phyloP scores from a whole-genome alignment of 1,140 invertebrate species.

The Nymphalis io region DNA sequence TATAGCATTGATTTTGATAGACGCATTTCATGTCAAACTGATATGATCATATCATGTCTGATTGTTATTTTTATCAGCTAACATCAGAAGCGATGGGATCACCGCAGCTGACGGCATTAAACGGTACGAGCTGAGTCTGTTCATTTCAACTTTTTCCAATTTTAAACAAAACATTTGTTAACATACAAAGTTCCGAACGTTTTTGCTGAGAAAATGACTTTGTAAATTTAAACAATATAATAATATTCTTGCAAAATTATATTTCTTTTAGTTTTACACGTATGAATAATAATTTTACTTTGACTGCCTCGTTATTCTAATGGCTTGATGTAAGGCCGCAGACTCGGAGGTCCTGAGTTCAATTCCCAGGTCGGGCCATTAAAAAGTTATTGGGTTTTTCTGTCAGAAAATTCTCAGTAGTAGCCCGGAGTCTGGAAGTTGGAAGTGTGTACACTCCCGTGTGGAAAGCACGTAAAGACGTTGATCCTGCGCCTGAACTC shows the following conservation, averaged over 20 bases:
- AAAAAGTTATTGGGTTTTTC: too few species aligned
- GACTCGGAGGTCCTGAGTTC: too few species aligned
- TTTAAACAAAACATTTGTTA: slow-evolving; percentile 56
- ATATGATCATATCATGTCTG: slow-evolving; percentile 21
- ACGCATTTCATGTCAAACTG: slow-evolving; percentile 21
- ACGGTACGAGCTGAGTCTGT: slow-evolving; percentile 67
- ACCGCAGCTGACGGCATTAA: slow-evolving; percentile 66
- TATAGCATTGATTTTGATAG: slow-evolving; percentile 15
- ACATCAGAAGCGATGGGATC: slow-evolving; percentile 66
- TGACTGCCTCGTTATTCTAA: too few species aligned
- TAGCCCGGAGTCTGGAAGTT: too few species aligned
- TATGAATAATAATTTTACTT: too few species aligned
- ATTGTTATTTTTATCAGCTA: slow-evolving; percentile 28
- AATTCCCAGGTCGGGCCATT: too few species aligned
- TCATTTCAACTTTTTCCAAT: slow-evolving; percentile 73
- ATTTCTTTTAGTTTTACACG: neutral
- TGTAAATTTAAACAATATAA: slow-evolving; percentile 6
- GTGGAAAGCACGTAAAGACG: too few species aligned
- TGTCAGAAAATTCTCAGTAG: too few species aligned
- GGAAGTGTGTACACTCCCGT: too few species aligned
- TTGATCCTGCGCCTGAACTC: too few species aligned
- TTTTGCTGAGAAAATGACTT: slow-evolving; percentile 8
- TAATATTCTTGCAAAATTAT: neutral
- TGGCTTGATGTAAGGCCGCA: too few species aligned
- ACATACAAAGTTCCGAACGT: neutral